Percentiles rank a stretch among this genome's conserved stretches.
Evolutionary conservation across 2,888 invertebrate genomes (phyloP).

Genomic region (Corbicula japonica): DNA sequence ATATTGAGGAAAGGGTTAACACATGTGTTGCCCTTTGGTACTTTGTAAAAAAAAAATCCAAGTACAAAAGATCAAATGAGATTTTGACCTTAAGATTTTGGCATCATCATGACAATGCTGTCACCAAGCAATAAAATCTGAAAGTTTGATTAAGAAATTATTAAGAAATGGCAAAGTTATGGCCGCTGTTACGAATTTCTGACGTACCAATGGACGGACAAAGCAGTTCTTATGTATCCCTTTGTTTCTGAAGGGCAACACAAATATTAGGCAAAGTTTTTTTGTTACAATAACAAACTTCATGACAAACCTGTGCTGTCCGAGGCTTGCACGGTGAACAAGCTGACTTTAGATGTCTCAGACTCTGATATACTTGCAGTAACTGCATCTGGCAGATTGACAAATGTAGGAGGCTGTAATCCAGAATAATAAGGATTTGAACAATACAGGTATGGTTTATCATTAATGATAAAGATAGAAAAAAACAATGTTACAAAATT

Average conservation of each 20-base stretch:
- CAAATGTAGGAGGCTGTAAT: conserved; percentile 30
- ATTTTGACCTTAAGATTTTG: too few species aligned
- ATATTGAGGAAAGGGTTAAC: too few species aligned
- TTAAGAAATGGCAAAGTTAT: not conserved
- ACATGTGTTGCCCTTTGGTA: too few species aligned
- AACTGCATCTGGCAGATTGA: conserved; percentile 21
- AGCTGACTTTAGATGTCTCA: conserved; percentile 3
- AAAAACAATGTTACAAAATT: not conserved
- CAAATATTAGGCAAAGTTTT: too few species aligned
- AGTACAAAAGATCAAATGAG: too few species aligned
- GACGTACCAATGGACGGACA: too few species aligned
- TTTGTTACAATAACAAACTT: too few species aligned
- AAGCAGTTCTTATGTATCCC: too few species aligned
- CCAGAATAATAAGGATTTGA: not conserved
- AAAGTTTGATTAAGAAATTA: not conserved
- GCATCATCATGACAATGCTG: too few species aligned
- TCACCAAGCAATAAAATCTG: not conserved
- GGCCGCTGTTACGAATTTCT: not conserved
- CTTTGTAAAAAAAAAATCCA: too few species aligned
- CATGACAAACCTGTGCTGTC: conserved; percentile 38
- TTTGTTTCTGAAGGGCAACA: too few species aligned
- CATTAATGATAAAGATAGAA: not conserved
- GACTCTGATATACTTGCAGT: conserved; percentile 35
- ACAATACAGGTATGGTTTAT: not conserved
- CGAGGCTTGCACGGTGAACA: conserved; percentile 18